These are phyloP conservation scores for Zhuqinia jingwanae DNA, from an alignment of 2,888 invertebrate genomes.

Conservation along the genomic window DNA sequence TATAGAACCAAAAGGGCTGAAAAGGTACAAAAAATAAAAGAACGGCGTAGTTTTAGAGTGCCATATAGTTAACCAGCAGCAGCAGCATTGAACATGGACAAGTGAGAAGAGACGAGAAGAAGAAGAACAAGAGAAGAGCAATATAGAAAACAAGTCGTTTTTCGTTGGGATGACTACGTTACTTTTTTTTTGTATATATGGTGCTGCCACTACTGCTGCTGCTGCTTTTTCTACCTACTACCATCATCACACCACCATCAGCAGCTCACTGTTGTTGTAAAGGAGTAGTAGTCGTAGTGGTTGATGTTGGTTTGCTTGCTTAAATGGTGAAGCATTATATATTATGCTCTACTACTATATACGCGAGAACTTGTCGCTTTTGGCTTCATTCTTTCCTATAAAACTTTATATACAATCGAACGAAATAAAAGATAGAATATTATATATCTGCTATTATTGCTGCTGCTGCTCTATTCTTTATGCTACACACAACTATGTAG, in stretches of 20 bases:
- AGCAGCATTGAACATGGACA: not conserved
- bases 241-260: not conserved
- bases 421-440: slow-evolving; percentile 28
- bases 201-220: too few species aligned
- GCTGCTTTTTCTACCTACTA: slow-evolving; percentile 7
- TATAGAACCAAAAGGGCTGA: slow-evolving; percentile 40
- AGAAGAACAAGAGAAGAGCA: not conserved
- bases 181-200: too few species aligned
- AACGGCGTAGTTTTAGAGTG: too few species aligned
- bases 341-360: too few species aligned
- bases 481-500: not conserved
- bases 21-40: slow-evolving; percentile 25
- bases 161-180: slow-evolving; percentile 48
- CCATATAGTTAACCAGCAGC: too few species aligned
- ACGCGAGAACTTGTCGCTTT: slow-evolving; percentile 48
- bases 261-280: too few species aligned
- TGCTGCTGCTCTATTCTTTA: not conserved
- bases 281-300: too few species aligned
- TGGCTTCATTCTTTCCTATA: slow-evolving; percentile 52
- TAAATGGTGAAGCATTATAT: too few species aligned
- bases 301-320: too few species aligned
- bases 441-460: not conserved
- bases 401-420: slow-evolving; percentile 41
- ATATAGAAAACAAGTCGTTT: slow-evolving; percentile 53
- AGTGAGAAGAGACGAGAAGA: not conserved